Conservation (phyloP, 2,797 vertebrate genomes). For the Micromesistius poutassou region DNA sequence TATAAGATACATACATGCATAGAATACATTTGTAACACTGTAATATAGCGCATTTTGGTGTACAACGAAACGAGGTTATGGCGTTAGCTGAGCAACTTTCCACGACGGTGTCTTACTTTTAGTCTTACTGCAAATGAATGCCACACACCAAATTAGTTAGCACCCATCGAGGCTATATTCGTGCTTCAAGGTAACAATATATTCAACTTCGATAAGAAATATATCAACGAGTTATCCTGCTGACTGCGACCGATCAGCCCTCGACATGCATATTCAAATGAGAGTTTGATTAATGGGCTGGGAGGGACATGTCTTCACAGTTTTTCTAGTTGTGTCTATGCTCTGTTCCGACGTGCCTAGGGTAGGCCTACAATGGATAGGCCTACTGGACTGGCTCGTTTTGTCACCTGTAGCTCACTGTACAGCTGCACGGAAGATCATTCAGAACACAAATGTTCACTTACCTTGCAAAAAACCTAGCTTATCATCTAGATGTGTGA, state of each 20-base stretch:
- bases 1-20: constrained; percentile 47
- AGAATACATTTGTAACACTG: constrained; percentile 58
- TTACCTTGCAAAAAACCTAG: neutral
- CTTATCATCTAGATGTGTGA: neutral
- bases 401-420: neutral
- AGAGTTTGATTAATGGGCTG: neutral
- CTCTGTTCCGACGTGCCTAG: neutral
- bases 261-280: neutral
- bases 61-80: neutral
- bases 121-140: neutral
- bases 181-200: neutral
- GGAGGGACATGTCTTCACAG: neutral
- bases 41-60: constrained; percentile 69
- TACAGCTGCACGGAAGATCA: neutral
- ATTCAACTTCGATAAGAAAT: neutral
- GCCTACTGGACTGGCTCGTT: neutral
- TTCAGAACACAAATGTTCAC: neutral
- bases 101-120: constrained; percentile 3
- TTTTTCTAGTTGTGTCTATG: neutral
- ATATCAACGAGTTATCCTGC: neutral
- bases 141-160: constrained; percentile 45
- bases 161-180: neutral
- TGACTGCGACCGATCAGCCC: neutral
- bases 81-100: constrained; percentile 2
- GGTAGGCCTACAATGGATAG: neutral